Evolutionary conservation across 2,113 vertebrate species (phyloP).

Genomic region (Seriola aureovittata): DNA sequence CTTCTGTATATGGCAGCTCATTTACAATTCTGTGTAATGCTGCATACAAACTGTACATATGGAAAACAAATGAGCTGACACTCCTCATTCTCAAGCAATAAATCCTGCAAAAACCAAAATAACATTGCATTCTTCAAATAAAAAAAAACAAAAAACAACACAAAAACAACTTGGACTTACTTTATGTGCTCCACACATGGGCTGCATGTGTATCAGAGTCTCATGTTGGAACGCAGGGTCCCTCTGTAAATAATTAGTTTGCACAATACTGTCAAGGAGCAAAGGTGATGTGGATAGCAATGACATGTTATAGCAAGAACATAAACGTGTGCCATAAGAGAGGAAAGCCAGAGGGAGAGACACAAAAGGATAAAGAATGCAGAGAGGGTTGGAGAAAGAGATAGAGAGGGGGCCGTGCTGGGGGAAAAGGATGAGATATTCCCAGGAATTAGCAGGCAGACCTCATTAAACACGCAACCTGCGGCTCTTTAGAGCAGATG

Average conservation of each 20-base stretch:
- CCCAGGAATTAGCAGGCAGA: constrained; percentile 53
- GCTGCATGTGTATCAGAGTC: constrained; percentile 18
- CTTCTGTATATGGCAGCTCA: constrained; percentile 17
- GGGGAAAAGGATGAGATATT: constrained; percentile 19
- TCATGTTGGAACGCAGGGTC: constrained; percentile 16
- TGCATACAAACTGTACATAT: background rate
- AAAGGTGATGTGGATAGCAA: constrained; percentile 33
- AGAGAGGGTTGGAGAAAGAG: background rate
- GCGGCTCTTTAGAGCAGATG: constrained; percentile 26
- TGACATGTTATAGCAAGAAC: constrained; percentile 30
- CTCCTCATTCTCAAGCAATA: background rate
- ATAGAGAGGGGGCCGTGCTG: background rate
- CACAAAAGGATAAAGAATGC: constrained; percentile 22
- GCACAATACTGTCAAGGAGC: constrained; percentile 44
- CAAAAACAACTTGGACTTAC: background rate
- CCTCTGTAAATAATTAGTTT: constrained; percentile 50
- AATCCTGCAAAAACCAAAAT: background rate
- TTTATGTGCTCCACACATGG: background rate
- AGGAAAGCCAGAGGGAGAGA: constrained; percentile 21
- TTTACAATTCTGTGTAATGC: constrained; percentile 25
- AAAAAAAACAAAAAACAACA: background rate
- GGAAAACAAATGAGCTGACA: constrained; percentile 18
- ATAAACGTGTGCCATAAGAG: constrained; percentile 4
- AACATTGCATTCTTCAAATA: background rate
- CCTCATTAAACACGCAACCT: constrained; percentile 33